phyloP scores from a whole-genome alignment of 2,113 vertebrate species.

The Illadopsis cleaveri region DNA sequence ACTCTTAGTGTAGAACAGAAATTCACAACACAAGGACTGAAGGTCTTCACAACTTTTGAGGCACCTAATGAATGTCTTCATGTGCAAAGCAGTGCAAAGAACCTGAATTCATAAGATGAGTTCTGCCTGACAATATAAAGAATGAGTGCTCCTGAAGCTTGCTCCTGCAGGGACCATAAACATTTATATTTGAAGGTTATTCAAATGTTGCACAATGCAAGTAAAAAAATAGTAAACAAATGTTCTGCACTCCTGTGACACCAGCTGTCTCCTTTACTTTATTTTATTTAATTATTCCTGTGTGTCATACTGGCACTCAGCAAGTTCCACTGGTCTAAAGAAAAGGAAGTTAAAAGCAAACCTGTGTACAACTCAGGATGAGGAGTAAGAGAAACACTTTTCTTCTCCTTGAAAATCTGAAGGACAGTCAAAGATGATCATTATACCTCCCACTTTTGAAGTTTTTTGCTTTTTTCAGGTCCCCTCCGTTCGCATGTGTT shows the following conservation, averaged over 20 bases:
- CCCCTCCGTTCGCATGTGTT: rapidly evolving
- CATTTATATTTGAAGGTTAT: neutral
- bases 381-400: neutral
- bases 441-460: neutral
- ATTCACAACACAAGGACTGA: neutral
- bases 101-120: rapidly evolving
- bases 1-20: neutral
- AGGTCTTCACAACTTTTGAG: neutral
- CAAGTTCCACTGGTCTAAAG: neutral
- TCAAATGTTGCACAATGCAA: neutral
- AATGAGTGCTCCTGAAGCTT: neutral
- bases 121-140: neutral
- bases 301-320: neutral
- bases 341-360: neutral
- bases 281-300: neutral
- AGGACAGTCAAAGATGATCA: neutral
- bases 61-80: neutral
- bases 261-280: neutral
- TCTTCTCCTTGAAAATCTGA: neutral
- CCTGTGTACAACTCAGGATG: neutral
- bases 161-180: neutral
- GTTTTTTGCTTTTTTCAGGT: neutral
- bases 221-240: neutral
- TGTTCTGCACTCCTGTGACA: neutral
- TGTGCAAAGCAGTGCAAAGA: neutral